These are phyloP conservation scores for Colletes latitarsis DNA, from an alignment of 1,140 invertebrate genomes.

Conservation along the genomic window DNA sequence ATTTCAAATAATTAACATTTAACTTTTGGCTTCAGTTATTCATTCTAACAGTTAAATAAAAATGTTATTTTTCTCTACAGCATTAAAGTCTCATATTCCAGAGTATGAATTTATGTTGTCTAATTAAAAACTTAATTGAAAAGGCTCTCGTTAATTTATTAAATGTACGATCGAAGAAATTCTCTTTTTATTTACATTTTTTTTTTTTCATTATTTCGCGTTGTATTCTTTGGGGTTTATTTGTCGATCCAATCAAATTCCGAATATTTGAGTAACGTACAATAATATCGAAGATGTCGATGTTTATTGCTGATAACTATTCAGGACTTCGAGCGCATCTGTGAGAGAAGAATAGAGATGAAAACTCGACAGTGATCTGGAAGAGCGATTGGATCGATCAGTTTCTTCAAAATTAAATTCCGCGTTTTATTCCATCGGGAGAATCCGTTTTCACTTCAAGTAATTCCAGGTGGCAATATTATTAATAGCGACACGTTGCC, in stretches of 20 bases:
- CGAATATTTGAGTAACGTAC: neutral
- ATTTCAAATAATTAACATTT: too few relatives aligned
- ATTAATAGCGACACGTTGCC: neutral
- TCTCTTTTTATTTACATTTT: too few relatives aligned
- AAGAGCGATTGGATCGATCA: conserved; percentile 3
- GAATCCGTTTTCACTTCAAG: neutral
- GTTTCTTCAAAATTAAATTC: neutral
- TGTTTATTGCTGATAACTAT: neutral
- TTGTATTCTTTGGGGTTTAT: too few relatives aligned
- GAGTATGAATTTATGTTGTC: too few relatives aligned
- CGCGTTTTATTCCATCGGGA: neutral
- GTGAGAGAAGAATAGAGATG: conserved; percentile 2
- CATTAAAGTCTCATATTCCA: too few relatives aligned
- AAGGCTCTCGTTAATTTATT: too few relatives aligned
- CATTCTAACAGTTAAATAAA: too few relatives aligned
- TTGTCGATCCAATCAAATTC: neutral
- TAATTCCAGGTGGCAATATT: neutral
- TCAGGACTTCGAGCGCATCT: neutral
- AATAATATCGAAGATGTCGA: neutral
- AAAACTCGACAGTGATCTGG: neutral
- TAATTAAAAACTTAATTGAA: too few relatives aligned
- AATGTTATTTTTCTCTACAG: too few relatives aligned
- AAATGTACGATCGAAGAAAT: too few relatives aligned
- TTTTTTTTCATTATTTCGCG: too few relatives aligned
- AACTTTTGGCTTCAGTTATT: too few relatives aligned